These are phyloP conservation scores for Cerastoderma edule DNA, from an alignment of 2,888 invertebrate species.

Conservation along the genomic window DNA sequence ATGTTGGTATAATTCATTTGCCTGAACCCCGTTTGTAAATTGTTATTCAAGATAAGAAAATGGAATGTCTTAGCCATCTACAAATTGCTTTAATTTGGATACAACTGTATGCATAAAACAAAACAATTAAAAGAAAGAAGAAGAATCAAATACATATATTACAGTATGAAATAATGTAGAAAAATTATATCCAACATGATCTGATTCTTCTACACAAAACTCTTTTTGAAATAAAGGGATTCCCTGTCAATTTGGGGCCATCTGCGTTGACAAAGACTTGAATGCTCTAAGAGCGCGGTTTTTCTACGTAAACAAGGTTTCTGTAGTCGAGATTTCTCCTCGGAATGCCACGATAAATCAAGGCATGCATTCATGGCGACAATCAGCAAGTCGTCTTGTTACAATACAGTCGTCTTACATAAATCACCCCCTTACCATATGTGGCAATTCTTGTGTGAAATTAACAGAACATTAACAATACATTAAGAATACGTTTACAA, in stretches of 20 bases:
- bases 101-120: background rate
- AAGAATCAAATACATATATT: background rate
- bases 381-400: background rate
- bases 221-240: too few species aligned
- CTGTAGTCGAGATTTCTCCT: background rate
- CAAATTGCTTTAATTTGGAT: too few species aligned
- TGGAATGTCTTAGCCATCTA: too few species aligned
- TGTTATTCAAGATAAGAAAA: too few species aligned
- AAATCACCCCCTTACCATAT: constrained; percentile 13
- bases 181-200: too few species aligned
- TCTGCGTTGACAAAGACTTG: too few species aligned
- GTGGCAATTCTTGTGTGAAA: constrained; percentile 9
- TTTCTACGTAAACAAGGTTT: background rate
- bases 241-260: too few species aligned
- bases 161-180: too few species aligned
- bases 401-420: background rate
- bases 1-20: too few species aligned
- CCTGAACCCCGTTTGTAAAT: too few species aligned
- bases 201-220: too few species aligned
- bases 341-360: constrained; percentile 2
- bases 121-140: background rate
- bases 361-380: background rate
- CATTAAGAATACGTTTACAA: background rate
- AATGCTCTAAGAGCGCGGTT: background rate
- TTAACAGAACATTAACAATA: background rate